Base-by-base conservation (phyloP, 2,888 invertebrate species). In the Adela reaumurella region DNA sequence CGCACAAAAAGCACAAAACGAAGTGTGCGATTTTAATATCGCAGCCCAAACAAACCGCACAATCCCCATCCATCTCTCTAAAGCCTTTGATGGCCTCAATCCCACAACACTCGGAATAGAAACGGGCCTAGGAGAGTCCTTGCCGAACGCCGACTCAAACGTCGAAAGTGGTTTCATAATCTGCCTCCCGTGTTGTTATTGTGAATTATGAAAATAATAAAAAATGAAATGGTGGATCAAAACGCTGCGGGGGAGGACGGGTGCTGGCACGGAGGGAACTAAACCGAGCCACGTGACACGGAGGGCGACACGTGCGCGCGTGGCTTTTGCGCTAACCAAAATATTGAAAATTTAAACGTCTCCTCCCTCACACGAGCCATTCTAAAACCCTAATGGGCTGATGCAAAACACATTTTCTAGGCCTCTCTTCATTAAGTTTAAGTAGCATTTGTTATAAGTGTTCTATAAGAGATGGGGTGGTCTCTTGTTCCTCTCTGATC, bases 131-230 rank as follows among this genome's bases (percentile, higher is more conserved):
- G 63, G 68, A 76, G 74, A 72, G 70, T 65, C 73, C 73, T 76
- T 67, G 74, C 67, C 72, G 74, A 73, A 68, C 67, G 68, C 71
- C 65, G 57, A 55, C 60, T 57, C 61, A 54, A 50, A 57, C 60
- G 60, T 56, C 54, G 62, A 67, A 66, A 73, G 73, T 70, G 70
- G 71, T 69, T 70, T 70, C 72, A 70, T 69, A 68, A 71, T 66
- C 71, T 70, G 76, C 74, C 76, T 74, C 70, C 74, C 64, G 70
- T 63, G 69, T 73, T 76, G 73, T 74, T 76, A 73, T 74, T 73
- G 74, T 74, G 74, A 78, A 77, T 74, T 76, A 76, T 76, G 74
- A 76, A 78, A 76, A 77, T 77, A 74, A 74, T 78, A 77, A 77
- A 77, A 77, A 77, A 70, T 74, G 68, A 68, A 71, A 61, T 45